Conservation (phyloP, 2,888 invertebrate species). For the Rhamphomyia laevipes region DNA sequence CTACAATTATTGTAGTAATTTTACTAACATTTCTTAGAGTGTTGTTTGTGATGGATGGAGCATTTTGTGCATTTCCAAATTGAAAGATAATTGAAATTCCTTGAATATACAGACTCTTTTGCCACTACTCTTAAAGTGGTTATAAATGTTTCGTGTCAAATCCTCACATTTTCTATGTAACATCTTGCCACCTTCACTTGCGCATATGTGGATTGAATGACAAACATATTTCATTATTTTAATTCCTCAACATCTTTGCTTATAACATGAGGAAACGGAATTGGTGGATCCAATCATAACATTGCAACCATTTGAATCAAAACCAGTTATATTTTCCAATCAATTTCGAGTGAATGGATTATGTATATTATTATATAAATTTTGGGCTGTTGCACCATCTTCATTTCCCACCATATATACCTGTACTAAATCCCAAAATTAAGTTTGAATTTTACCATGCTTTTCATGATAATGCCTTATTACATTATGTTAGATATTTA, state of each 20-base stretch:
- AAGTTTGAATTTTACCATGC: neutral
- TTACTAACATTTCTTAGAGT: too few relatives aligned
- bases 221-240: conserved; percentile 22
- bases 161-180: conserved; percentile 22
- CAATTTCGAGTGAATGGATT: neutral
- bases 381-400: neutral
- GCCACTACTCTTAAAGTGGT: neutral
- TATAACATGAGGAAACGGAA: conserved; percentile 20
- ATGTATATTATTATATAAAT: neutral
- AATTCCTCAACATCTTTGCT: conserved; percentile 15
- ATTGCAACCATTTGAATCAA: conserved; percentile 11
- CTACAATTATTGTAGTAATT: too few relatives aligned
- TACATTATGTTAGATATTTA: too few relatives aligned
- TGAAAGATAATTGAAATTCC: neutral
- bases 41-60: conserved; percentile 20
- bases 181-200: conserved; percentile 22
- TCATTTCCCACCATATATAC: neutral
- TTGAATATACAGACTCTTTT: neutral
- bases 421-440: neutral
- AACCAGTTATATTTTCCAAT: conserved; percentile 22
- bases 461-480: neutral
- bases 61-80: conserved; percentile 1
- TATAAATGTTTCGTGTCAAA: conserved; percentile 22
- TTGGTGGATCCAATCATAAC: conserved; percentile 19
- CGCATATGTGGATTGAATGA: conserved; percentile 25